These are phyloP conservation scores for Puffinus mauretanicus DNA, from an alignment of 2,113 vertebrate species.

Conservation along the genomic window DNA sequence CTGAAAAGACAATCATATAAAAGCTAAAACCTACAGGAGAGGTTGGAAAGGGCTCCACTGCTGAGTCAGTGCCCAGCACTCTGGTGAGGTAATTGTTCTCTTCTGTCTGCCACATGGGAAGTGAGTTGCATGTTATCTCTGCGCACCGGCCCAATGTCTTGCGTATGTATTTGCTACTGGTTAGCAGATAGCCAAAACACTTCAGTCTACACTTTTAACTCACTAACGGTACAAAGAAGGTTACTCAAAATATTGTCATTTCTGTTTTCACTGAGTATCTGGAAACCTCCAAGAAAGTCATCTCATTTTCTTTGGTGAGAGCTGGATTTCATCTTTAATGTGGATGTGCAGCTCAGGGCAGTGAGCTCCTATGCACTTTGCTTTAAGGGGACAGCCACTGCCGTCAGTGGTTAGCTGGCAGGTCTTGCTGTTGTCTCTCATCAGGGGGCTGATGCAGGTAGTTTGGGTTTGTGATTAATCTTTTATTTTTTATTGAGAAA, in stretches of 20 bases:
- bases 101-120: background rate
- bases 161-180: background rate
- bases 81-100: background rate
- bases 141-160: background rate
- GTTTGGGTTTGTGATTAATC: background rate
- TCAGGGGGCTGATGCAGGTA: background rate
- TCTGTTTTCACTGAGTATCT: background rate
- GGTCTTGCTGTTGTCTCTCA: background rate
- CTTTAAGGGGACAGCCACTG: background rate
- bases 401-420: background rate
- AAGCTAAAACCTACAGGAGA: background rate
- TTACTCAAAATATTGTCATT: background rate
- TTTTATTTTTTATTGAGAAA: background rate
- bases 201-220: background rate
- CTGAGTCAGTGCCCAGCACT: background rate
- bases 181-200: background rate
- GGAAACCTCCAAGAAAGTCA: background rate
- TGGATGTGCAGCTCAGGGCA: background rate
- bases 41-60: background rate
- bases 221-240: background rate
- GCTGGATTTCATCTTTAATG: background rate
- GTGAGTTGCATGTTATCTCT: background rate
- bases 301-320: background rate
- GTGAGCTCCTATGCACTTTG: background rate
- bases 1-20: background rate